Conservation (phyloP, 2,113 vertebrate genomes). For the Alethe castanea region DNA sequence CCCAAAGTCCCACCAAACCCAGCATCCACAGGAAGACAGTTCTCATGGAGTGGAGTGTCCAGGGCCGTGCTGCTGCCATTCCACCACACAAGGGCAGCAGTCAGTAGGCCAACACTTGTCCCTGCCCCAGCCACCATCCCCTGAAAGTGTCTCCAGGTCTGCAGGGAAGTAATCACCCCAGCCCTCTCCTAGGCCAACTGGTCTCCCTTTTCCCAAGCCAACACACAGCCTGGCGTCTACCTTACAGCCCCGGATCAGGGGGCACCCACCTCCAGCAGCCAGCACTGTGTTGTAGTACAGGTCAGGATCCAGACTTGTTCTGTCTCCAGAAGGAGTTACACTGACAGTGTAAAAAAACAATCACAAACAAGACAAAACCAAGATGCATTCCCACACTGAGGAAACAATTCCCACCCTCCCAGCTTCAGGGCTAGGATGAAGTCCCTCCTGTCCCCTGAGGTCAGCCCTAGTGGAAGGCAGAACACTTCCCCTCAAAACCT, state of each 20-base stretch:
- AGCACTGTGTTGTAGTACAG: background rate
- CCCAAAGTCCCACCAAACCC: background rate
- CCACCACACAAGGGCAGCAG: background rate
- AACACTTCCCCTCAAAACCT: background rate
- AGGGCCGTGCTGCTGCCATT: background rate
- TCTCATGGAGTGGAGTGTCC: background rate
- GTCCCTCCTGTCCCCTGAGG: background rate
- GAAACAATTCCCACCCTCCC: background rate
- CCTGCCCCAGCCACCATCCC: background rate
- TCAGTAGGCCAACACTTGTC: background rate
- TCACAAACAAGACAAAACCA: background rate
- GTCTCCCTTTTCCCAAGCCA: background rate
- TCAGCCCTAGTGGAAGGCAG: background rate
- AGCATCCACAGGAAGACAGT: background rate
- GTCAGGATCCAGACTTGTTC: background rate
- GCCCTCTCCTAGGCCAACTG: background rate
- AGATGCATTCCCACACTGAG: background rate
- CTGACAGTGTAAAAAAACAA: fast-evolving
- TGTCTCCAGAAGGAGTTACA: background rate
- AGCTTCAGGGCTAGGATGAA: background rate
- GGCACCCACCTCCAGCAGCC: background rate
- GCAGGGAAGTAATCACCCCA: background rate
- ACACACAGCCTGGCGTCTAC: background rate
- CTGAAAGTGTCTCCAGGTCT: background rate
- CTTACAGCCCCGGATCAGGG: background rate